These are phyloP conservation scores for Cataglyphis altisquamis DNA, from an alignment of 2,888 invertebrate species.

Conservation along the genomic window DNA sequence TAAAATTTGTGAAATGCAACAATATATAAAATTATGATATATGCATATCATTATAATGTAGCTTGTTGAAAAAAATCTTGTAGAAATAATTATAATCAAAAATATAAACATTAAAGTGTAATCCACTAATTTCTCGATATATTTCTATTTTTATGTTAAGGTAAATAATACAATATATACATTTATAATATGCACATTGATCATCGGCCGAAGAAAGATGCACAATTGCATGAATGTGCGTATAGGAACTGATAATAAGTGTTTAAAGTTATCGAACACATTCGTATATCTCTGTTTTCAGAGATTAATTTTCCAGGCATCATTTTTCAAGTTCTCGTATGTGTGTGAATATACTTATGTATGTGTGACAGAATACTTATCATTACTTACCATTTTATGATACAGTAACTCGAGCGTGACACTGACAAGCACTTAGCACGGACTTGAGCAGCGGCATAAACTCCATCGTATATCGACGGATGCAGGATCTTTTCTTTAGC, in stretches of 20 bases:
- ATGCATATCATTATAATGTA: neutral
- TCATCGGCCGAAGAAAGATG: neutral
- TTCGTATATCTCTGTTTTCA: neutral
- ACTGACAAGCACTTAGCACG: constrained; percentile 77
- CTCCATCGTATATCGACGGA: constrained; percentile 75
- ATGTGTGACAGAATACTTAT: constrained; percentile 66
- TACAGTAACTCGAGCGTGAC: constrained; percentile 71
- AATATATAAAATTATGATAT: neutral
- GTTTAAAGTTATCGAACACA: neutral
- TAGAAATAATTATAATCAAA: neutral
- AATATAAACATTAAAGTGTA: neutral
- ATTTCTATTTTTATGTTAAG: neutral
- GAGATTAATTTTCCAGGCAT: neutral
- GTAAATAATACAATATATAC: neutral
- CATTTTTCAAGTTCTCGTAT: neutral
- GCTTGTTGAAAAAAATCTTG: neutral
- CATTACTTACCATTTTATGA: constrained; percentile 83
- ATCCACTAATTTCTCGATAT: neutral
- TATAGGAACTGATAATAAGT: neutral
- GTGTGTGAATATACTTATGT: neutral
- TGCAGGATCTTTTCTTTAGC: constrained; percentile 63
- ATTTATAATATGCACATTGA: neutral
- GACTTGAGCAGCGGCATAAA: constrained; percentile 74
- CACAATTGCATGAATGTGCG: neutral
- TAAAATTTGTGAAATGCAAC: neutral